Conservation (phyloP, 2,797 vertebrate genomes). For the Podargus strigoides region DNA sequence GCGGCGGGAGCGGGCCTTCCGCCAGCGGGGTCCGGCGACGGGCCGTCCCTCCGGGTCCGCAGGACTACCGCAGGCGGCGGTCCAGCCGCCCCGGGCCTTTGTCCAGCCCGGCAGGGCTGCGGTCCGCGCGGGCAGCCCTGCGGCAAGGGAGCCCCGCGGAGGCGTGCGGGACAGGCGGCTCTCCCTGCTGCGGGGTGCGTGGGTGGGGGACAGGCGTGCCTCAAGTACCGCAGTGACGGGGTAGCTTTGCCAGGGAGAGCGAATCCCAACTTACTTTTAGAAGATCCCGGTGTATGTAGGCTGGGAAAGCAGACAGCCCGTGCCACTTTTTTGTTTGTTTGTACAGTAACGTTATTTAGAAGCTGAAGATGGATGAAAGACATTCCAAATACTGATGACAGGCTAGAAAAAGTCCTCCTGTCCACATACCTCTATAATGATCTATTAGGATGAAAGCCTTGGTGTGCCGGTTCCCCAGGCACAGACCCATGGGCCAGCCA, state of each 20-base stretch:
- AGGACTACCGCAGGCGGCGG: background rate
- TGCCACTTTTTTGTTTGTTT: background rate
- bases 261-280: background rate
- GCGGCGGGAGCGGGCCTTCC: background rate
- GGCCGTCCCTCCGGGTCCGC: too few species aligned
- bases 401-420: rapidly evolving
- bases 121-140: background rate
- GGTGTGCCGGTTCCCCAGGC: too few species aligned
- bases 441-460: background rate
- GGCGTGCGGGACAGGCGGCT: background rate
- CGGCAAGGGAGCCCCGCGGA: background rate
- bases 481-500: too few species aligned
- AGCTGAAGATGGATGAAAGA: background rate
- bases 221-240: rapidly evolving
- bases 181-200: background rate
- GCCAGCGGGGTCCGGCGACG: too few species aligned
- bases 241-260: rapidly evolving
- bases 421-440: background rate
- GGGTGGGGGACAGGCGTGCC: rapidly evolving
- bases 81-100: background rate
- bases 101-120: background rate
- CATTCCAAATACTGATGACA: rapidly evolving
- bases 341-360: rapidly evolving
- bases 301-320: background rate
- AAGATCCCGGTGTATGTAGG: rapidly evolving